Conservation (phyloP, 2,797 vertebrate genomes). For the Coluber constrictor region DNA sequence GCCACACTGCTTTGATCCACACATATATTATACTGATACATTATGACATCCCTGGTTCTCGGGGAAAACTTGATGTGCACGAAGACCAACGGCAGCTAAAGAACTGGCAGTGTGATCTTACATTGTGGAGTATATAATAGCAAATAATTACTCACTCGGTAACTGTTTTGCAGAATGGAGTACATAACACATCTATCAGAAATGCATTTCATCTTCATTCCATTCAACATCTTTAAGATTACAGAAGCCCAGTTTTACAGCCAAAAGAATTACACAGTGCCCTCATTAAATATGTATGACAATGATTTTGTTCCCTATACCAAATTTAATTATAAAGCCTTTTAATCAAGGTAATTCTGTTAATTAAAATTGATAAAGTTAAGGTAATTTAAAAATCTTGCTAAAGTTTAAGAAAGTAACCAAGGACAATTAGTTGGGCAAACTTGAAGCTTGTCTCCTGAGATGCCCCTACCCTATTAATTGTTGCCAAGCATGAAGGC, state of each 20-base stretch:
- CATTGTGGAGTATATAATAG: not conserved
- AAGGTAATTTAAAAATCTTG: conserved; percentile 21
- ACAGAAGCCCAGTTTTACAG: not conserved
- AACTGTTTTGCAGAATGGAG: not conserved
- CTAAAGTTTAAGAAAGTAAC: conserved; percentile 5
- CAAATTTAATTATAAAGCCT: conserved; percentile 24
- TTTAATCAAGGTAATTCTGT: conserved; percentile 29
- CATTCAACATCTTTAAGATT: not conserved
- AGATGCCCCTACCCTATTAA: not conserved
- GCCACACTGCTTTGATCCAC: not conserved
- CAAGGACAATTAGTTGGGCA: not conserved
- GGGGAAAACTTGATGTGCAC: not conserved
- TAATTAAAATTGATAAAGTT: conserved; percentile 37
- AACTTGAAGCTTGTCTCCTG: not conserved
- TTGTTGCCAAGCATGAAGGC: not conserved
- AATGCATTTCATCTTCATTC: conserved; percentile 11
- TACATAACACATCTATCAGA: not conserved
- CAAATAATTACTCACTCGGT: not conserved
- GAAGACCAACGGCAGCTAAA: not conserved
- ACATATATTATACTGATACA: not conserved
- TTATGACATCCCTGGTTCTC: not conserved
- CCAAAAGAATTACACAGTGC: not conserved
- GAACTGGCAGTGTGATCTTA: not conserved
- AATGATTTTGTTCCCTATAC: conserved; percentile 15
- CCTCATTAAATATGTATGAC: conserved; percentile 4